These are phyloP conservation scores for Perccottus glenii DNA, from an alignment of 2,113 vertebrate species.

Conservation along the genomic window DNA sequence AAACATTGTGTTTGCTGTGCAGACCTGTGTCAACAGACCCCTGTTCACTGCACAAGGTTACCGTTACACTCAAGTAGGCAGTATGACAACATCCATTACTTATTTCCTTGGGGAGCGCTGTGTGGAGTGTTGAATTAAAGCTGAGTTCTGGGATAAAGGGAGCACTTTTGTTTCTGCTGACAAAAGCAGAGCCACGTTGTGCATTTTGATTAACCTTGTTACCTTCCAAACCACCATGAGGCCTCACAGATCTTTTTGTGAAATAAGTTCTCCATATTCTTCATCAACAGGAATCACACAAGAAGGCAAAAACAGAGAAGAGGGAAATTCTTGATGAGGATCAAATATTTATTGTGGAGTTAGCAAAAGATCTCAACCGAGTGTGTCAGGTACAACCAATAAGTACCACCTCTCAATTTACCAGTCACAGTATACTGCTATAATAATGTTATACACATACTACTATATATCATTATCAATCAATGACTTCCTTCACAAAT, in stretches of 20 bases:
- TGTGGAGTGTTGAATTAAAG: constrained; percentile 14
- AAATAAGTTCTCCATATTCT: not conserved
- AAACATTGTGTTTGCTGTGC: constrained; percentile 21
- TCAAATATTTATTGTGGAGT: constrained; percentile 76
- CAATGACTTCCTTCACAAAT: not conserved
- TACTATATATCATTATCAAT: too few relatives aligned
- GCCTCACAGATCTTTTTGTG: not conserved
- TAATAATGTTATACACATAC: too few relatives aligned
- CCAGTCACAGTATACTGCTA: too few relatives aligned
- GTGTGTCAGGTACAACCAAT: constrained; percentile 75
- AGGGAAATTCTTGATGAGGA: constrained; percentile 74
- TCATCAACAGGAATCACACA: constrained; percentile 72
- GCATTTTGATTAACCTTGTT: constrained; percentile 61
- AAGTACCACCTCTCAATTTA: too few relatives aligned
- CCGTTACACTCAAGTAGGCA: constrained; percentile 3
- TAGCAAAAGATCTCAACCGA: constrained; percentile 76
- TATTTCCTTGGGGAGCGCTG: constrained; percentile 5
- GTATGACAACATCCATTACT: constrained; percentile 13
- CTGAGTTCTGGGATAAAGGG: not conserved
- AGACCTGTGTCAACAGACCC: constrained; percentile 24
- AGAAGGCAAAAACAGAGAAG: constrained; percentile 69
- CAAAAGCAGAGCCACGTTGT: constrained; percentile 31
- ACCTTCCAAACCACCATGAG: constrained; percentile 27
- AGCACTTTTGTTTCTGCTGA: constrained; percentile 36
- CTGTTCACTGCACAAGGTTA: constrained; percentile 6